These are phyloP conservation scores for Pedionomus torquatus DNA, from an alignment of 2,113 vertebrate species.

Conservation along the genomic window DNA sequence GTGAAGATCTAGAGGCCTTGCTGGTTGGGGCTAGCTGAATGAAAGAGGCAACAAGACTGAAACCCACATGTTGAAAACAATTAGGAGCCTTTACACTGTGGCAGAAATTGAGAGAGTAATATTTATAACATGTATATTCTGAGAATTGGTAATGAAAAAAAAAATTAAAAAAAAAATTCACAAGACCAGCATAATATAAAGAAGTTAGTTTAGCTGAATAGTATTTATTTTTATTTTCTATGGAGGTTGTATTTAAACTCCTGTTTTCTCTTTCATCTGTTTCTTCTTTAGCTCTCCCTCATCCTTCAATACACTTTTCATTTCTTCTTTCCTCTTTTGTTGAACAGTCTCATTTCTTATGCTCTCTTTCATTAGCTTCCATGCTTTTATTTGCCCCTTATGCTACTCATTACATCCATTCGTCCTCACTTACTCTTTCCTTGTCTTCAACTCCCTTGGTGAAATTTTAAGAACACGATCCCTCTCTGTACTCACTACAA, in stretches of 20 bases:
- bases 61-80: not conserved
- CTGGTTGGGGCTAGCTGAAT: not conserved
- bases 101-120: not conserved
- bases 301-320: not conserved
- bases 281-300: not conserved
- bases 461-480: not conserved
- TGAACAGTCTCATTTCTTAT: not conserved
- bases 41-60: not conserved
- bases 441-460: not conserved
- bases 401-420: not conserved
- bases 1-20: not conserved
- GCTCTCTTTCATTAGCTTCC: not conserved
- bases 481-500: not conserved
- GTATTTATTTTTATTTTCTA: not conserved
- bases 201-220: not conserved
- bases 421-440: not conserved
- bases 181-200: not conserved
- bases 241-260: not conserved
- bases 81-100: not conserved
- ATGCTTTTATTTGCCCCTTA: not conserved
- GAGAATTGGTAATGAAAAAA: not conserved
- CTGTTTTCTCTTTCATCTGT: not conserved
- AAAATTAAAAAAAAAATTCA: not conserved
- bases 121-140: not conserved
- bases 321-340: not conserved